Conservation (phyloP, 2,113 vertebrate species). For the Oxyruncus cristatus region DNA sequence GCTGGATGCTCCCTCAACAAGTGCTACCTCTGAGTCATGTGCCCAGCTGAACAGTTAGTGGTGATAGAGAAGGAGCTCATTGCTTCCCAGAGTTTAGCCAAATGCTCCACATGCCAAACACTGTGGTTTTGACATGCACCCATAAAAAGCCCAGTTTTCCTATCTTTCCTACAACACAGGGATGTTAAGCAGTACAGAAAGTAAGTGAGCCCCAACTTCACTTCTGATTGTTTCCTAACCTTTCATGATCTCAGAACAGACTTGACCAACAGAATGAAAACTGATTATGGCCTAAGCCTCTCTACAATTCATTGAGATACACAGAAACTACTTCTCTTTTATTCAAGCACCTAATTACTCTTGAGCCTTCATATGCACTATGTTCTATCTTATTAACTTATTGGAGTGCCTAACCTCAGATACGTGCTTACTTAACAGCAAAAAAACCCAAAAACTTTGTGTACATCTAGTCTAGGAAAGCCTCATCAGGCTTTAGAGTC, state of each 20-base stretch:
- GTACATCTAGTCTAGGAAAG: background rate
- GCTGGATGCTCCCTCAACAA: background rate
- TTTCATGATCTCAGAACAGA: background rate
- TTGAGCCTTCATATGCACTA: background rate
- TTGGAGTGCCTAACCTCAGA: background rate
- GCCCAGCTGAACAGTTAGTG: background rate
- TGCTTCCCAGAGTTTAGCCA: background rate
- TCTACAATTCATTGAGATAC: background rate
- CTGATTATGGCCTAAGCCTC: background rate
- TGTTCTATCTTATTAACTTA: background rate
- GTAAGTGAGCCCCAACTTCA: background rate
- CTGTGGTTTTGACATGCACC: background rate
- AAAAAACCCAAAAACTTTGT: background rate
- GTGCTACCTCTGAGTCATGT: fast-evolving
- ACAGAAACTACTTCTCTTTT: background rate
- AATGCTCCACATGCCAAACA: background rate
- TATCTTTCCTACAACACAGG: background rate
- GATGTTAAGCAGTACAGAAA: background rate
- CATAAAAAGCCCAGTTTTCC: background rate
- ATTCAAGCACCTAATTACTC: background rate
- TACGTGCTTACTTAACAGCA: background rate
- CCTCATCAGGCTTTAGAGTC: background rate
- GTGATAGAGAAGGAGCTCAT: background rate
- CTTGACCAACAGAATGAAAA: background rate
- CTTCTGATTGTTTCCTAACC: background rate